Evolutionary conservation across 2,888 invertebrate genomes (phyloP).

Genomic region (Lasiommata megera): DNA sequence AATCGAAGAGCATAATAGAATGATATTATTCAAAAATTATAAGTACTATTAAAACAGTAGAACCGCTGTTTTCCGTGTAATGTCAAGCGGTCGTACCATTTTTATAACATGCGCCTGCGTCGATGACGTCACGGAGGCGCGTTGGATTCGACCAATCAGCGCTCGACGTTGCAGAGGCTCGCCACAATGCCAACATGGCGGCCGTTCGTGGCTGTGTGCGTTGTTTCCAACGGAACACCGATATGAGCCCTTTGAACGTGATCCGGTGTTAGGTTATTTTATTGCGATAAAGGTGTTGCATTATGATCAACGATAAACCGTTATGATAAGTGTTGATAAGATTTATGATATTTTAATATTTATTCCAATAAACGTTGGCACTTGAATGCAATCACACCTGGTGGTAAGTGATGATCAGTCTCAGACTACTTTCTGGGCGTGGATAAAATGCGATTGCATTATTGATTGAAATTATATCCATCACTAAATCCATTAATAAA

Average conservation of each 20-base stretch:
- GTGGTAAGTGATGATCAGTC: too few relatives aligned
- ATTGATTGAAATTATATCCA: too few relatives aligned
- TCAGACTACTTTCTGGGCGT: too few relatives aligned
- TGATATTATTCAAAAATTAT: not conserved
- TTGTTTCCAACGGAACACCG: conserved; percentile 41
- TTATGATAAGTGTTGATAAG: not conserved
- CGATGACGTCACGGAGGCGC: conserved; percentile 66
- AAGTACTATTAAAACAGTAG: conserved; percentile 1
- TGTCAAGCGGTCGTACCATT: conserved; percentile 26
- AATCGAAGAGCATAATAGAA: not conserved
- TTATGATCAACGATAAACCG: not conserved
- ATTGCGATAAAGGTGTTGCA: not conserved
- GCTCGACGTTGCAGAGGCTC: conserved; percentile 55
- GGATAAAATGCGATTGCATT: too few relatives aligned
- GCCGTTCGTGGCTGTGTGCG: conserved; percentile 36
- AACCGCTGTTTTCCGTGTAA: conserved; percentile 28
- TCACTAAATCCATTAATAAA: not conserved
- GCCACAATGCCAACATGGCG: conserved; percentile 58
- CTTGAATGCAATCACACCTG: too few relatives aligned
- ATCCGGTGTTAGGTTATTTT: not conserved
- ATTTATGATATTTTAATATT: not conserved
- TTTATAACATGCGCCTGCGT: conserved; percentile 52
- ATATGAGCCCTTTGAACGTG: conserved; percentile 16
- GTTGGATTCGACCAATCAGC: conserved; percentile 56
- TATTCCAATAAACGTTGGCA: too few relatives aligned